A percentile compares a stretch with the other conserved stretches of the same genome.
These are phyloP conservation scores for Dolichallabes microphthalmus DNA, from an alignment of 2,113 vertebrate species.

Conservation along the genomic window DNA sequence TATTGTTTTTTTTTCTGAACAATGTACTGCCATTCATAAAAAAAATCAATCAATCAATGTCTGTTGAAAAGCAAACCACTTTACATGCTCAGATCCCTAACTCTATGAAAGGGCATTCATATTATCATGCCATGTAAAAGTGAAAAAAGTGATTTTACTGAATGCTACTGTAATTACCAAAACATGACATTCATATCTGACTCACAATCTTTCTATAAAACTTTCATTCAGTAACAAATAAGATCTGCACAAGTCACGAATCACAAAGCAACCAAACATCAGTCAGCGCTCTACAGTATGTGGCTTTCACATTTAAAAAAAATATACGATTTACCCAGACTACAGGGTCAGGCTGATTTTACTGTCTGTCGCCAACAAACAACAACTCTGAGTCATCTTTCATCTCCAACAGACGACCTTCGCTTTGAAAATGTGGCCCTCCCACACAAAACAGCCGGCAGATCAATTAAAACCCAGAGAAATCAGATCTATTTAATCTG, in stretches of 20 bases:
- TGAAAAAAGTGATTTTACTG: background rate
- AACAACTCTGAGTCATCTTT: constrained; percentile 50
- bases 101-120: background rate
- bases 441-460: constrained; percentile 33
- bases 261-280: background rate
- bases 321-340: background rate
- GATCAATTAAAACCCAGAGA: constrained; percentile 50
- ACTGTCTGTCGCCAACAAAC: constrained; percentile 37
- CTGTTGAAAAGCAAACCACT: background rate
- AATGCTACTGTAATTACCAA: background rate
- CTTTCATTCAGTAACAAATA: background rate
- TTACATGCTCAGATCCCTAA: background rate
- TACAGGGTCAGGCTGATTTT: constrained; percentile 24
- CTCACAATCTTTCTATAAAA: background rate
- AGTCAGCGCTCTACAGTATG: background rate
- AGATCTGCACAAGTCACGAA: background rate
- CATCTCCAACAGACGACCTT: constrained; percentile 42
- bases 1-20: no score
- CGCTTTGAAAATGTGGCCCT: constrained; percentile 35
- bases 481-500: constrained; percentile 39
- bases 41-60: background rate
- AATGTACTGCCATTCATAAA: background rate
- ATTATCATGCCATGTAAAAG: background rate
- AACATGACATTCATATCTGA: background rate
- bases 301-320: background rate